Percentiles rank a stretch among this genome's conserved stretches.
Conservation (phyloP, 2,888 invertebrate genomes). For the Helicoverpa assulta region DNA sequence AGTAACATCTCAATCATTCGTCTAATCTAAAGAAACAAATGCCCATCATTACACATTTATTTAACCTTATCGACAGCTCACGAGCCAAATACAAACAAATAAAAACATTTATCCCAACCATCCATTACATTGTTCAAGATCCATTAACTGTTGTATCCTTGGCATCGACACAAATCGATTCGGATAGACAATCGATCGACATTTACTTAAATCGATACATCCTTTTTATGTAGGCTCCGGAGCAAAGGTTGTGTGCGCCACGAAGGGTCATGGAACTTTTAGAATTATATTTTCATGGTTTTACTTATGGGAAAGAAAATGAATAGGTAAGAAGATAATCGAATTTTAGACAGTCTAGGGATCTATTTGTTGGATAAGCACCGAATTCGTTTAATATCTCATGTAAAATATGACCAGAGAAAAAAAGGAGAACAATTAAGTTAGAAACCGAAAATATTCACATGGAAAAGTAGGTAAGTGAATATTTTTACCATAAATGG, state of each 20-base stretch:
- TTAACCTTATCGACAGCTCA: slow-evolving; percentile 19
- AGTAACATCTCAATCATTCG: too few species aligned
- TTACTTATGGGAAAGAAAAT: too few species aligned
- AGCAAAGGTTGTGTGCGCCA: slow-evolving; percentile 55
- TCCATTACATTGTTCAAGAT: slow-evolving; percentile 36
- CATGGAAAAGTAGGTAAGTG: too few species aligned
- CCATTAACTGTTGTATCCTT: slow-evolving; percentile 53
- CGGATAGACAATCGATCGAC: slow-evolving; percentile 50
- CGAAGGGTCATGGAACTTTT: slow-evolving; percentile 41
- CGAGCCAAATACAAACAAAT: slow-evolving; percentile 12
- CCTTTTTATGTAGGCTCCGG: slow-evolving; percentile 48
- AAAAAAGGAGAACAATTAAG: too few species aligned
- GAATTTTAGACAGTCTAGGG: too few species aligned
- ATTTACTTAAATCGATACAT: slow-evolving; percentile 52
- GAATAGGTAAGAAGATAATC: too few species aligned
- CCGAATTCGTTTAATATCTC: too few species aligned
- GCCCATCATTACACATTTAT: slow-evolving; percentile 20
- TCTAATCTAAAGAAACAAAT: background rate
- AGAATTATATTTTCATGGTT: background rate
- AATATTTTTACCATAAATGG: too few species aligned
- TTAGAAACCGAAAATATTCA: too few species aligned
- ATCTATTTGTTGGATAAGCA: too few species aligned
- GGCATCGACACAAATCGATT: slow-evolving; percentile 31
- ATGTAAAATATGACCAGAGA: too few species aligned
- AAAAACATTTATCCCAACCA: slow-evolving; percentile 20